These are phyloP conservation scores for Calidris pugnax DNA, from an alignment of 2,113 vertebrate genomes.

Conservation along the genomic window DNA sequence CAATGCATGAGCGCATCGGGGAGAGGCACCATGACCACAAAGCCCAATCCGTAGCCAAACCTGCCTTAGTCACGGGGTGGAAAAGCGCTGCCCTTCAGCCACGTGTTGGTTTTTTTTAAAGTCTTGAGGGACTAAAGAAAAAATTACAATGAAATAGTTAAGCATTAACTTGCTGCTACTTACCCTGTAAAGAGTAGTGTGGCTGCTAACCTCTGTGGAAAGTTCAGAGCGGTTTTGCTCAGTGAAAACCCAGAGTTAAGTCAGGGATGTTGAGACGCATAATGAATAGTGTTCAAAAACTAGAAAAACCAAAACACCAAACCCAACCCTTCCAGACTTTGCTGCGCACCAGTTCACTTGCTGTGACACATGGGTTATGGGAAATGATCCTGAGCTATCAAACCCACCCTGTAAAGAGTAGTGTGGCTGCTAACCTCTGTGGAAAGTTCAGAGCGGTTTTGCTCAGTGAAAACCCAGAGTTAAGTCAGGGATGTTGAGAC, in stretches of 20 bases:
- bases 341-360: background rate
- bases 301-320: background rate
- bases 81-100: background rate
- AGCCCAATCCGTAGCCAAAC: background rate
- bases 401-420: background rate
- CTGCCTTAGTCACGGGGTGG: accelerated
- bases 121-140: background rate
- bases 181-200: background rate
- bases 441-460: background rate
- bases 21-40: background rate
- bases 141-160: background rate
- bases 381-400: background rate
- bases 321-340: background rate
- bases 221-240: background rate
- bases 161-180: slow-evolving; percentile 16
- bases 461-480: background rate
- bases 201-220: background rate
- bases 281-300: background rate
- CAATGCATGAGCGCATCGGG: background rate
- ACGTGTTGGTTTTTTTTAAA: background rate
- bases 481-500: background rate
- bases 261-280: background rate
- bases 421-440: background rate
- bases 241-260: background rate
- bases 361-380: background rate